phyloP scores from a whole-genome alignment of 2,797 vertebrate genomes.

The Rhincodon typus region DNA sequence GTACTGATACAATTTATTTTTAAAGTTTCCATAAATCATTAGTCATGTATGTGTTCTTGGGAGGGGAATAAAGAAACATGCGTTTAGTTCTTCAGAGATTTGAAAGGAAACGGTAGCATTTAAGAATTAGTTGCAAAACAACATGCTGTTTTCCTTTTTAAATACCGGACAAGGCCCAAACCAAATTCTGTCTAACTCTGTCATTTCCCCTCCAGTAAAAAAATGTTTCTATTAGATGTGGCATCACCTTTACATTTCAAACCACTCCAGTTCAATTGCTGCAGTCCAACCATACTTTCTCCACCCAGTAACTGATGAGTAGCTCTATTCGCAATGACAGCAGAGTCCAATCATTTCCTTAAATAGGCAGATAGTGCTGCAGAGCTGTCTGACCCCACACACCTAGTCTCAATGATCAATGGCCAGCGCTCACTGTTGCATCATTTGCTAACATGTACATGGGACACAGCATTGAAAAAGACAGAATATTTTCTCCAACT shows the following conservation, averaged over 20 bases:
- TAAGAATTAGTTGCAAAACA: neutral
- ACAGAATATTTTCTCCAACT: neutral
- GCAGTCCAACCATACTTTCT: neutral
- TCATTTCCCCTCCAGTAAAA: neutral
- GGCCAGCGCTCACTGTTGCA: neutral
- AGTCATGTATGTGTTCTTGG: neutral
- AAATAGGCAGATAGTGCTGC: neutral
- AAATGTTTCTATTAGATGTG: neutral
- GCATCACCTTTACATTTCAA: neutral
- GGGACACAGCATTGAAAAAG: neutral
- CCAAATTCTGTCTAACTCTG: neutral
- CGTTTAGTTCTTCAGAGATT: neutral
- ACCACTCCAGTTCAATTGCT: neutral
- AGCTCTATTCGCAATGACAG: neutral
- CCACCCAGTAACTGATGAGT: neutral
- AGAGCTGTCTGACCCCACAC: neutral
- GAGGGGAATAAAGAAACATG: neutral
- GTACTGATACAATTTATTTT: neutral
- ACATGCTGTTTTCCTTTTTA: neutral
- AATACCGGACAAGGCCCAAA: neutral
- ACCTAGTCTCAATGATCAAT: neutral
- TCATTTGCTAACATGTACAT: neutral
- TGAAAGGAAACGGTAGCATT: neutral
- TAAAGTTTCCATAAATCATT: neutral
- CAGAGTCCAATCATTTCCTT: neutral